A percentile compares a stretch with the other conserved stretches of the same genome.
These are phyloP conservation scores for Chinchilla lanigera DNA, from an alignment of 2,113 vertebrate species.

Conservation along the genomic window DNA sequence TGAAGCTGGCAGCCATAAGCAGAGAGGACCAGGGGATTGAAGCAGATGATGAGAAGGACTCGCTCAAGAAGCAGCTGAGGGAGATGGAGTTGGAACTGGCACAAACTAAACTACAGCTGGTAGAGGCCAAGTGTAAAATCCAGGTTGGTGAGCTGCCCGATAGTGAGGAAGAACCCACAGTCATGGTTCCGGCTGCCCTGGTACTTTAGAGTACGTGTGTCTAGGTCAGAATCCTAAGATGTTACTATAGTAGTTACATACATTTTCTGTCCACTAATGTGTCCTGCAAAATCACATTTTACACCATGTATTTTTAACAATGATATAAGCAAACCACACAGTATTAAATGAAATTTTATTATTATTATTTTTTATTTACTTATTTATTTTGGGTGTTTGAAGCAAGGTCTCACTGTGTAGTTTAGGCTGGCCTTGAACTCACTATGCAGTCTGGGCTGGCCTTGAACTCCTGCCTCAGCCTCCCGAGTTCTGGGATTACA, in stretches of 20 bases:
- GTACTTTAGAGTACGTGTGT: not conserved
- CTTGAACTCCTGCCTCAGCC: not conserved
- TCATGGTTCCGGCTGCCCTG: not conserved
- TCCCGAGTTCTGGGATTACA: not conserved
- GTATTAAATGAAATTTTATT: not conserved
- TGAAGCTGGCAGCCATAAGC: constrained; percentile 87
- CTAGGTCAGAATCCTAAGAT: not conserved
- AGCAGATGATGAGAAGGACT: constrained; percentile 95
- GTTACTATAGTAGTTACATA: too few species aligned
- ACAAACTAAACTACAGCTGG: constrained; percentile 99
- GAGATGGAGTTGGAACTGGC: constrained; percentile 98
- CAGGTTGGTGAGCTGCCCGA: constrained; percentile 88
- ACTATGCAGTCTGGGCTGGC: not conserved
- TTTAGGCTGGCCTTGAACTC: not conserved
- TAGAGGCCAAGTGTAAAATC: constrained; percentile 99
- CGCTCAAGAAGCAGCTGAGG: constrained; percentile 95
- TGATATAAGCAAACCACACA: not conserved
- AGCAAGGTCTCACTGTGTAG: not conserved
- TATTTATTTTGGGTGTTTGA: not conserved
- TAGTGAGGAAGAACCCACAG: not conserved
- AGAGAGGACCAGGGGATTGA: constrained; percentile 87
- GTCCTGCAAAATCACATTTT: not conserved
- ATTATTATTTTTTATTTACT: not conserved
- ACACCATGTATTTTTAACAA: not conserved
- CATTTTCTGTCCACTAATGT: not conserved